These are phyloP conservation scores for Tragelaphus imberbis DNA, from an alignment of 2,113 vertebrate genomes.

Conservation along the genomic window DNA sequence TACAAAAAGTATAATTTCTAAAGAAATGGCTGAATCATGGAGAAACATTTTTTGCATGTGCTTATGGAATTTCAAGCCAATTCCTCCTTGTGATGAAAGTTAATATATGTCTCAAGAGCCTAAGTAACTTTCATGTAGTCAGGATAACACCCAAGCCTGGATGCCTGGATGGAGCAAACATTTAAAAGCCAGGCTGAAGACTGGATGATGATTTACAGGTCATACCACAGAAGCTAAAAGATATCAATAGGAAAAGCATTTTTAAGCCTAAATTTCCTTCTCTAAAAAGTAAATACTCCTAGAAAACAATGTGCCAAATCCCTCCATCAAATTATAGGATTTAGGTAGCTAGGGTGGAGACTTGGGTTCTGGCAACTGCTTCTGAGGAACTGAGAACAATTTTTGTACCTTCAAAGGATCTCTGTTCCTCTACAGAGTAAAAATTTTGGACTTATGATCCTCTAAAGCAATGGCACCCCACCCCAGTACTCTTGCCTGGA, in stretches of 20 bases:
- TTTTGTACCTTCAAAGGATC: neutral
- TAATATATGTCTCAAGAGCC: neutral
- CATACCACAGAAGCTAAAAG: neutral
- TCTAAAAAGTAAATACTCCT: neutral
- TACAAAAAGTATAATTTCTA: neutral
- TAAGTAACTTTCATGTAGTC: neutral
- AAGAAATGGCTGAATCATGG: neutral
- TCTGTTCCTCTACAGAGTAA: neutral
- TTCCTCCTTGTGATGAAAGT: neutral
- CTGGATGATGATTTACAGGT: neutral
- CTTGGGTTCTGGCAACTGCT: neutral
- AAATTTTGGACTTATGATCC: neutral
- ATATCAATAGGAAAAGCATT: neutral
- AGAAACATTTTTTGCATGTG: neutral
- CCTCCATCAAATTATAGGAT: neutral
- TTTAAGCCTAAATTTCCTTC: neutral
- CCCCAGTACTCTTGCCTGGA: too few relatives aligned
- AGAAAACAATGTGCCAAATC: neutral
- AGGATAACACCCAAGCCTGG: neutral
- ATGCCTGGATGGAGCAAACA: neutral
- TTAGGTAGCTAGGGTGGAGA: neutral
- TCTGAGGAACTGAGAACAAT: neutral
- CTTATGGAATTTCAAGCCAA: neutral
- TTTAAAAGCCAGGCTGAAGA: neutral
- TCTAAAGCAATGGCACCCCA: neutral